These are phyloP conservation scores for Numida meleagris DNA, from an alignment of 2,113 vertebrate species.

Conservation along the genomic window DNA sequence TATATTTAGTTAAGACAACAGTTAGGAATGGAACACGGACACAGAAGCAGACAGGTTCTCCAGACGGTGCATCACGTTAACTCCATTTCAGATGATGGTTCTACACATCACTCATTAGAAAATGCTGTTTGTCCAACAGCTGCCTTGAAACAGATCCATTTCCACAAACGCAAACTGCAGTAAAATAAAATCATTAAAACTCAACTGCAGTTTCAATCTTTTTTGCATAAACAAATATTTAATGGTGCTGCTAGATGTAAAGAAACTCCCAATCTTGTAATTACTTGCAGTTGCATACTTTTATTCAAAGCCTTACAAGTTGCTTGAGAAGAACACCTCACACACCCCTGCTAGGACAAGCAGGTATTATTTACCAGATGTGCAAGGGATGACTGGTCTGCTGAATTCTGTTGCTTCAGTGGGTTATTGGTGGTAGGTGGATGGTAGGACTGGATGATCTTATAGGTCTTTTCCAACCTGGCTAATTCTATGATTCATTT, in stretches of 20 bases:
- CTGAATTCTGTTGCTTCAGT: background rate
- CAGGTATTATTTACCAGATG: background rate
- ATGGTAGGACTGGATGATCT: too few relatives aligned
- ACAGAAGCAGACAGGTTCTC: background rate
- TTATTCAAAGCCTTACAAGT: background rate
- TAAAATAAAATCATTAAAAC: background rate
- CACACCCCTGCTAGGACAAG: background rate
- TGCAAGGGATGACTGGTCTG: background rate
- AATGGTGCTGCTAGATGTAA: background rate
- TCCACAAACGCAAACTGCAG: background rate
- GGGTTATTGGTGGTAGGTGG: too few relatives aligned
- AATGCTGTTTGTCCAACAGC: background rate
- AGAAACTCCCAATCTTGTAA: background rate
- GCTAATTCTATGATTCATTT: too few relatives aligned
- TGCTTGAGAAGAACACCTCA: background rate
- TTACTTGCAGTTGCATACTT: slow-evolving; percentile 2
- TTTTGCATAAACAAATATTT: slow-evolving; percentile 15
- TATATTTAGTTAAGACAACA: background rate
- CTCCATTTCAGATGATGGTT: background rate
- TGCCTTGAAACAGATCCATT: background rate
- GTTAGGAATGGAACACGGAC: background rate
- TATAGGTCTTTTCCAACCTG: too few relatives aligned
- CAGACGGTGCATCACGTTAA: background rate
- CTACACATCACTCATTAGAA: background rate
- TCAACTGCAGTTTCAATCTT: background rate